Evolutionary conservation across 2,797 vertebrate genomes (phyloP).

Genomic region (Peromyscus nudipes): DNA sequence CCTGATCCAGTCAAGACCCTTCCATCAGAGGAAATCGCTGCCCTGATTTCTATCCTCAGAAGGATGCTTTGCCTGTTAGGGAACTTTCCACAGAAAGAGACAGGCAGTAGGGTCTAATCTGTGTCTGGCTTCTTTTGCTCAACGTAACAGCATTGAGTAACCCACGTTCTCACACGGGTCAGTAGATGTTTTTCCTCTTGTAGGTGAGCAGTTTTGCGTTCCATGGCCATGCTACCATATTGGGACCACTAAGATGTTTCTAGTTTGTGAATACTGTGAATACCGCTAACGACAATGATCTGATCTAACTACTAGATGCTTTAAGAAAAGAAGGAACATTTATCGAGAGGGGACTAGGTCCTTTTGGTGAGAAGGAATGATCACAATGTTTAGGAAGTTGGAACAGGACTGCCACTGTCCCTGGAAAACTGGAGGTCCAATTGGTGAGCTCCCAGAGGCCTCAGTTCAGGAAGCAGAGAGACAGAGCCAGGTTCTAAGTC

Average conservation of each 20-base stretch:
- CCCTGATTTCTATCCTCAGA: background rate
- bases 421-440: background rate
- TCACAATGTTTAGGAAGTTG: background rate
- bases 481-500: background rate
- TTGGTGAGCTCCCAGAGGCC: background rate
- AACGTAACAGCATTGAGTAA: background rate
- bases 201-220: background rate
- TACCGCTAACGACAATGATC: background rate
- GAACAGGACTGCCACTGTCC: background rate
- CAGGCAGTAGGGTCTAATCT: background rate
- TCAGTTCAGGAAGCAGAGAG: background rate
- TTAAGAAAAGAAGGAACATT: constrained; percentile 21
- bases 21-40: background rate
- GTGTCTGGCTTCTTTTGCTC: constrained; percentile 20
- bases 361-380: background rate
- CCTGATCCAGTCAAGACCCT: background rate
- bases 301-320: constrained; percentile 17
- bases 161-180: background rate
- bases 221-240: background rate
- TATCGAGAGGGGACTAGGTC: background rate
- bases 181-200: background rate
- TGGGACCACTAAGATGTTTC: background rate
- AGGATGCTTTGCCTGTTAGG: background rate
- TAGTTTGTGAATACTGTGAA: background rate
- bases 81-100: background rate